Evolutionary conservation across 2,797 vertebrate species (phyloP).

Genomic region (Xiphorhynchus erythropygius): DNA sequence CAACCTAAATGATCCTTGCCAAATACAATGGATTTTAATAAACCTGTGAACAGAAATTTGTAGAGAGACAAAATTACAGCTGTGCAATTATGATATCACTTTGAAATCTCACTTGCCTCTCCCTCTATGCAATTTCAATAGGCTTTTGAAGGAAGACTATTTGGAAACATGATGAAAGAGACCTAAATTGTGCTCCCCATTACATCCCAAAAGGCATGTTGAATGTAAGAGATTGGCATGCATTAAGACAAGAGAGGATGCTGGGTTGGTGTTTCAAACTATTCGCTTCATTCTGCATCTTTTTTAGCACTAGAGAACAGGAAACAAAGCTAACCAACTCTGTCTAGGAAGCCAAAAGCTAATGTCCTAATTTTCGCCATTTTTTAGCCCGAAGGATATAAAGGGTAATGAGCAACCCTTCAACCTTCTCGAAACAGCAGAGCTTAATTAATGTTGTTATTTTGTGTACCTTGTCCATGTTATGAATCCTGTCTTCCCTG

Average conservation of each 20-base stretch:
- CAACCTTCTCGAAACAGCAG: neutral
- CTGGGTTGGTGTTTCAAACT: neutral
- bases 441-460: neutral
- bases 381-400: neutral
- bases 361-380: neutral
- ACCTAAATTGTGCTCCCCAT: neutral
- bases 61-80: slow-evolving; percentile 6
- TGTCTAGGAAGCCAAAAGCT: neutral
- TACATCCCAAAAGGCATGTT: neutral
- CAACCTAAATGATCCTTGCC: neutral
- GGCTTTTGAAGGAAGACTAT: neutral
- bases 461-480: neutral
- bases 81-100: neutral
- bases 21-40: slow-evolving; percentile 41
- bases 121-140: neutral
- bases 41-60: neutral
- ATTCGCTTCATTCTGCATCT: neutral
- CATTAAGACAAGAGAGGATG: neutral
- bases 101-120: slow-evolving; percentile 27
- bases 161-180: slow-evolving; percentile 3
- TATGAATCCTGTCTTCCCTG: neutral
- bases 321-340: neutral
- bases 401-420: neutral
- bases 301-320: neutral
- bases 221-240: neutral